phyloP scores from a whole-genome alignment of 2,797 vertebrate genomes.

The Sylvia borin region DNA sequence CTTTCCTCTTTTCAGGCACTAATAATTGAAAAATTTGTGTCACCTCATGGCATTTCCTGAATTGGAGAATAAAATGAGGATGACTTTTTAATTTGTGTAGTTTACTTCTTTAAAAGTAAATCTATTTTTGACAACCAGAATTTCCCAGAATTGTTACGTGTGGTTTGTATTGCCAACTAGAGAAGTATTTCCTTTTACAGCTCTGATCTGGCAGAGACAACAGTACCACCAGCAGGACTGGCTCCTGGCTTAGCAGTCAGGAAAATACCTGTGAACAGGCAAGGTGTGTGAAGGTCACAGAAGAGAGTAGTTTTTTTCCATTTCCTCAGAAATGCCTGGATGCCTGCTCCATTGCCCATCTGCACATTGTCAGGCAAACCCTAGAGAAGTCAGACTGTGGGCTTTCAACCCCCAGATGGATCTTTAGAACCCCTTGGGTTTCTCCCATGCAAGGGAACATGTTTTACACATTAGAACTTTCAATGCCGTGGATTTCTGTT shows the following conservation, averaged over 20 bases:
- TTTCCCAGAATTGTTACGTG: constrained; percentile 68
- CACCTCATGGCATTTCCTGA: constrained; percentile 63
- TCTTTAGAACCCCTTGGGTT: not conserved
- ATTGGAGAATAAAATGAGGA: constrained; percentile 42
- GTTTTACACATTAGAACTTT: not conserved
- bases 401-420: not conserved
- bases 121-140: constrained; percentile 53
- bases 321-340: not conserved
- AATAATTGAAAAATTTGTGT: constrained; percentile 43
- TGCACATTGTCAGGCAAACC: not conserved
- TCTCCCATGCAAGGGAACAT: not conserved
- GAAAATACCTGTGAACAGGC: constrained; percentile 6
- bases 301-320: not conserved
- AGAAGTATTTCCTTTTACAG: constrained; percentile 36
- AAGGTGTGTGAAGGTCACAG: not conserved
- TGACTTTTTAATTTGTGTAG: constrained; percentile 39
- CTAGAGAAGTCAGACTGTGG: not conserved
- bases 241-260: not conserved
- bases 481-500: not conserved
- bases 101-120: constrained; percentile 60
- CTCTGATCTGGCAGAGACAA: constrained; percentile 2
- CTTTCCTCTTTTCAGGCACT: constrained; percentile 64
- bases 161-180: constrained; percentile 28
- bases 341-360: not conserved
- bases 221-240: not conserved